Percentiles rank a stretch among this genome's conserved stretches.
Conservation (phyloP, 2,113 vertebrate species). For the Rhinichthys klamathensis region DNA sequence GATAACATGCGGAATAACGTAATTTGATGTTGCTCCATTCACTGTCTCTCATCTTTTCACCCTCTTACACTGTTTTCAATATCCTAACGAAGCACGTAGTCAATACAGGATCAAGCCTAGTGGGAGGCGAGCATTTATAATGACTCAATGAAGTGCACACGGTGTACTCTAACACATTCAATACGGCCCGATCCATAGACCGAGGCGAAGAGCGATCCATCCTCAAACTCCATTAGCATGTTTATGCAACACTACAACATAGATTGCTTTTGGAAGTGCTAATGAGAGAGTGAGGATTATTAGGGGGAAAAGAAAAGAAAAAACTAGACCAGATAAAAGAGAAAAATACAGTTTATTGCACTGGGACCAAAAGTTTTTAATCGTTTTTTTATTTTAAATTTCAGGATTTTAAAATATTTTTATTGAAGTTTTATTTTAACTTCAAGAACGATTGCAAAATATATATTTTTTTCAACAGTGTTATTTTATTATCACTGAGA, state of each 20-base stretch:
- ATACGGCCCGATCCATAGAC: neutral
- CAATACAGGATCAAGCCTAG: constrained; percentile 30
- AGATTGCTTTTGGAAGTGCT: constrained; percentile 33
- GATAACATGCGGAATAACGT: constrained; percentile 25
- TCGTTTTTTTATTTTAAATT: too few species aligned
- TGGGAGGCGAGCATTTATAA: constrained; percentile 31
- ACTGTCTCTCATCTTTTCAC: constrained; percentile 14
- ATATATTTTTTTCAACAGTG: neutral
- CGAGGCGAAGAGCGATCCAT: neutral
- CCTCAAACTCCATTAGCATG: constrained; percentile 40
- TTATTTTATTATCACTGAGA: neutral
- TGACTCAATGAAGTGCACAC: constrained; percentile 38
- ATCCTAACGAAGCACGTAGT: constrained; percentile 7
- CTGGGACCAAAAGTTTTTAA: too few species aligned
- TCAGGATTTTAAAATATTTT: too few species aligned
- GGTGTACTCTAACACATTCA: neutral
- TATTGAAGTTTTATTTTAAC: too few species aligned
- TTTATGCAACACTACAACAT: constrained; percentile 35
- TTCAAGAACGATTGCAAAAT: neutral
- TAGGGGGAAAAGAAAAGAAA: neutral
- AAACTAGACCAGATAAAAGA: neutral
- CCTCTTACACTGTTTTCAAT: constrained; percentile 30
- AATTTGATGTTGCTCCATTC: neutral
- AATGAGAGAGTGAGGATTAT: constrained; percentile 6
- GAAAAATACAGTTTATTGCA: too few species aligned